Base-by-base conservation (phyloP, 2,797 vertebrate genomes). In the Ptychadena robeensis region DNA sequence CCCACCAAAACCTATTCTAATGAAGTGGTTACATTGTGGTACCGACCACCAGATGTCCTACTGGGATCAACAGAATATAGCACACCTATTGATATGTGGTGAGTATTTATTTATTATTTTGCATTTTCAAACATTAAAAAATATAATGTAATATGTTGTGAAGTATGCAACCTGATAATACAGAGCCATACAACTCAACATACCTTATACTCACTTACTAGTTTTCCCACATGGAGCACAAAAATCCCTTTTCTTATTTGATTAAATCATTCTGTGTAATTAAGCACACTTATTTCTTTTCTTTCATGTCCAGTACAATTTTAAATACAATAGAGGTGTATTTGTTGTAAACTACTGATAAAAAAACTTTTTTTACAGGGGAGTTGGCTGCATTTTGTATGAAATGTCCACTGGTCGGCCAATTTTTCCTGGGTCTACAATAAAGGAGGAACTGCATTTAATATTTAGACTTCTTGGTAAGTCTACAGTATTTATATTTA, bases 31-130 rank as follows among this genome's bases (percentile, higher is more conserved):
- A 99, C 97, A 6, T 91, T 99, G 14, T 99, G 97, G 97, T 99
- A 99, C 88, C 93, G 97, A 10, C 97, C 97, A 5, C 97, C 97
- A 0, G 97, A 99, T 0, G 96, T 99, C 75, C 94, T 99, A 57
- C 93, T 99, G 88, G 97, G 97, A 66, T 98, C 96, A 11, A 99
- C 97, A 0, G 96, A 98, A 81, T 99, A 98, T 79, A 97, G 97
- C 77, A 99, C 96, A 0, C 97, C 96, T 86, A 97, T 98, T 0
- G 97, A 99, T 87, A 97, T 99, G 97, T 99, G 97, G 97, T 99
- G 88, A 95, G 95, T 81, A 34, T n/a, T n/a, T n/a, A n/a, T n/a
- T n/a, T n/a, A n/a, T n/a, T n/a, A n/a, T n/a, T n/a, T n/a, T n/a
- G n/a, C n/a, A n/a, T n/a, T n/a, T n/a, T n/a, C n/a, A n/a, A n/a